Evolutionary conservation across 2,888 invertebrate genomes (phyloP).

Genomic region (Argyresthia goedartella): DNA sequence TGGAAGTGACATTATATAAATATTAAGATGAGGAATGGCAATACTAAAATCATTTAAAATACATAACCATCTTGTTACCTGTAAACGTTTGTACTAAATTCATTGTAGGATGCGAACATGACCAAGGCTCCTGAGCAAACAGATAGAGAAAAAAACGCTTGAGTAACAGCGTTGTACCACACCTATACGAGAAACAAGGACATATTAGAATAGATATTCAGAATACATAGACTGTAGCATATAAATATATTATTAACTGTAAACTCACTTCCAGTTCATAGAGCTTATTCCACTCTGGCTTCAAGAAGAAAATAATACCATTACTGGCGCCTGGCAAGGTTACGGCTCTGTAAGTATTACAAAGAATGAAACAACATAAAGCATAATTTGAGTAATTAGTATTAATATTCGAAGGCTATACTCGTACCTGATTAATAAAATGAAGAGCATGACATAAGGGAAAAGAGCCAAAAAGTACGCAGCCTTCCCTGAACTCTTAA

Average conservation of each 20-base stretch:
- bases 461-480: conserved; percentile 91
- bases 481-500: conserved; percentile 84
- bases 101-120: conserved; percentile 85
- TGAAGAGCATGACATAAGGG: conserved; percentile 83
- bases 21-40: neutral
- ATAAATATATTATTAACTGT: neutral
- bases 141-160: conserved; percentile 84
- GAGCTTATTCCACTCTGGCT: conserved; percentile 82
- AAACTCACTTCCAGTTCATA: conserved; percentile 73
- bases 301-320: conserved; percentile 84
- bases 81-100: conserved; percentile 78
- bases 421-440: conserved; percentile 73
- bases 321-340: conserved; percentile 78
- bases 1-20: conserved; percentile 27
- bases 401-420: too few relatives aligned
- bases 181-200: conserved; percentile 59
- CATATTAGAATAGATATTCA: neutral
- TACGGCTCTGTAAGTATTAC: conserved; percentile 53
- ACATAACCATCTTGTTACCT: conserved; percentile 50
- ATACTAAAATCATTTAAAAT: too few relatives aligned
- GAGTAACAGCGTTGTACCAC: conserved; percentile 85
- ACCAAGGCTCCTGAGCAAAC: conserved; percentile 83
- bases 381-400: neutral
- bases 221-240: too few relatives aligned
- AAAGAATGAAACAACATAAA: too few relatives aligned